These are phyloP conservation scores for Tauraco hartlaubi DNA, from an alignment of 2,797 vertebrate species.

Conservation along the genomic window DNA sequence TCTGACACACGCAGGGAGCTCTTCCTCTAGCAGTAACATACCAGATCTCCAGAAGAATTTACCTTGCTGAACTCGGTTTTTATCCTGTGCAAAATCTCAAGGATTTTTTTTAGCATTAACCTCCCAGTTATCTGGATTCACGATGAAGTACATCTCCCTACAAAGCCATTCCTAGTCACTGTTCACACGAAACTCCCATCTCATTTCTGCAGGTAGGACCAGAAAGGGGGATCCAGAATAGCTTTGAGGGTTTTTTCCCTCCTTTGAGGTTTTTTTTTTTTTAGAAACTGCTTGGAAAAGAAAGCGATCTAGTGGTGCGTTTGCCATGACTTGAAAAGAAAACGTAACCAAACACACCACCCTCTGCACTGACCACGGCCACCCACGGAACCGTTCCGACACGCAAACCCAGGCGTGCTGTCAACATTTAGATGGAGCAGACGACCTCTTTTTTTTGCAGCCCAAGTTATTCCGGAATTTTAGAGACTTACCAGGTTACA, in stretches of 20 bases:
- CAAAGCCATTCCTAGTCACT: not conserved
- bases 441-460: not conserved
- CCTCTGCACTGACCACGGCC: not conserved
- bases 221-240: not conserved
- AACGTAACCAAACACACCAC: fast-evolving
- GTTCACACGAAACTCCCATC: not conserved
- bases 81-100: not conserved
- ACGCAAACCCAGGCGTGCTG: fast-evolving
- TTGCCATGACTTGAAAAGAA: not conserved
- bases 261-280: too few species aligned
- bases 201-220: not conserved
- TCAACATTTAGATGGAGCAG: not conserved
- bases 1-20: not conserved
- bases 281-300: not conserved
- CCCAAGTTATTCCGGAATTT: not conserved
- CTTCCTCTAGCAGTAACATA: not conserved
- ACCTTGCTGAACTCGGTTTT: not conserved
- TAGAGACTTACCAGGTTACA: not conserved
- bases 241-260: not conserved
- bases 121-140: not conserved
- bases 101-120: not conserved
- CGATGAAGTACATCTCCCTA: not conserved
- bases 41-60: not conserved
- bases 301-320: not conserved
- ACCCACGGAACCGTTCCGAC: not conserved